Evolutionary conservation across 2,797 vertebrate species (phyloP), one percentile per base, ranked within the genome.

Genomic region (Thaleichthys pacificus): DNA sequence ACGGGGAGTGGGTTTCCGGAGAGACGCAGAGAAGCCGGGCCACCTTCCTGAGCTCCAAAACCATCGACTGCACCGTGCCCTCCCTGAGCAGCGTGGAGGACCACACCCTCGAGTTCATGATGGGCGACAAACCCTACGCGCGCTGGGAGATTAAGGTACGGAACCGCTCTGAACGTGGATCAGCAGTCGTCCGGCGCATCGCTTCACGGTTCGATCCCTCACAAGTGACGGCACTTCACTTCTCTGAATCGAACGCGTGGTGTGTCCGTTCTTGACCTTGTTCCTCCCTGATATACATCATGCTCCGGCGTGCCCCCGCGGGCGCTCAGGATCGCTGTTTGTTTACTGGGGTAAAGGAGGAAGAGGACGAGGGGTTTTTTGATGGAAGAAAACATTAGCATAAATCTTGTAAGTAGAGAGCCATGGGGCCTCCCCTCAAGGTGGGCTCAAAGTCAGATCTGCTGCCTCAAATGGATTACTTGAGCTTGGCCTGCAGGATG

Each of bases 111-210:
- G 91, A 89, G 81, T 92, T 94, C 70, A 88, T 90, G 83, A 91
- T 92, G 0, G 84, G 91, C 1, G 91, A 93, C 0, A 89, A 94
- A 84, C 93, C 93, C 0, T 92, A 94, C 0, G 90, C 91, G 62
- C 91, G 93, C 85, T 96, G 95, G 95, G 94, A 96, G 88, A 92
- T 96, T 26, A 94, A 94, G 91, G 94, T 92, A 92, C 80, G 0
- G 5, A 8, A 14, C 8, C 9, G 9, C 22, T 22, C 26, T 26
- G 8, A n/a, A n/a, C 51, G 3, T 3, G 51, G 17, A 56, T n/a
- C 51, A 6, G 51, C 15, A 9, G 15, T n/a, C 51, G 19, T 54
- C 4, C 51, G 17, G 15, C 51, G 17, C 51, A 14, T 6, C 19
- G 51, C 17, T 6, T 56, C n/a, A n/a, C 17, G 2, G 42, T 19